These are phyloP conservation scores for Struthio camelus DNA, from an alignment of 2,113 vertebrate species.

Conservation along the genomic window DNA sequence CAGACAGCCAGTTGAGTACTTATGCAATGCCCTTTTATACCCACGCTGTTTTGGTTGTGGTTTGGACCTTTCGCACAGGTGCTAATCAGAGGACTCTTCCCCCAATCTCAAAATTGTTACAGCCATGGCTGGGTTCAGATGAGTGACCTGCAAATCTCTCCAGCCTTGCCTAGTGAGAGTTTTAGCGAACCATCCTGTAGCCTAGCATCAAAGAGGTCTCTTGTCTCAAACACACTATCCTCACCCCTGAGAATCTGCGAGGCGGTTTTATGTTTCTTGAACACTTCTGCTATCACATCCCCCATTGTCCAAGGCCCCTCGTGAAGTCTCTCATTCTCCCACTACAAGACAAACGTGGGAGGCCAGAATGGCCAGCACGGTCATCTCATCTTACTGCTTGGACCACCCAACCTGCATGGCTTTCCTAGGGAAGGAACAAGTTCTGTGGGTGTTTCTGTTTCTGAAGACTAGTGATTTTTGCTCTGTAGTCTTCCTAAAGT, in stretches of 20 bases:
- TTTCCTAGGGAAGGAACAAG: neutral
- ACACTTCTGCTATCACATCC: fast-evolving
- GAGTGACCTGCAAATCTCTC: neutral
- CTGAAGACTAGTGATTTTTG: neutral
- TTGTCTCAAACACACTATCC: neutral
- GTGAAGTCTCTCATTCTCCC: neutral
- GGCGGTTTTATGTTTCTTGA: neutral
- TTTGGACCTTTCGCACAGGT: neutral
- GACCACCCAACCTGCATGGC: fast-evolving
- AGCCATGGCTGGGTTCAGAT: neutral
- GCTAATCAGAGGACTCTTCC: neutral
- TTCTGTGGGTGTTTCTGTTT: neutral
- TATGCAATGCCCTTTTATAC: fast-evolving
- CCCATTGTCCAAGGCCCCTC: neutral
- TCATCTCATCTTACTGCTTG: neutral
- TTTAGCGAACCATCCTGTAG: neutral
- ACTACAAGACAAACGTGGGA: neutral
- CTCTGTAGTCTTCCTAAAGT: neutral
- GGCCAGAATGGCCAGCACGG: neutral
- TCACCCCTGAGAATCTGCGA: fast-evolving
- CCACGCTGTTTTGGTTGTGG: neutral
- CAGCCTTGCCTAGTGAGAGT: fast-evolving
- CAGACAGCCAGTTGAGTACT: neutral
- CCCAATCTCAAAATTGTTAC: fast-evolving
- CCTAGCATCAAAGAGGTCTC: too few relatives aligned